phyloP scores from a whole-genome alignment of 1,140 invertebrate species.

The Philopotamus ludificatus region DNA sequence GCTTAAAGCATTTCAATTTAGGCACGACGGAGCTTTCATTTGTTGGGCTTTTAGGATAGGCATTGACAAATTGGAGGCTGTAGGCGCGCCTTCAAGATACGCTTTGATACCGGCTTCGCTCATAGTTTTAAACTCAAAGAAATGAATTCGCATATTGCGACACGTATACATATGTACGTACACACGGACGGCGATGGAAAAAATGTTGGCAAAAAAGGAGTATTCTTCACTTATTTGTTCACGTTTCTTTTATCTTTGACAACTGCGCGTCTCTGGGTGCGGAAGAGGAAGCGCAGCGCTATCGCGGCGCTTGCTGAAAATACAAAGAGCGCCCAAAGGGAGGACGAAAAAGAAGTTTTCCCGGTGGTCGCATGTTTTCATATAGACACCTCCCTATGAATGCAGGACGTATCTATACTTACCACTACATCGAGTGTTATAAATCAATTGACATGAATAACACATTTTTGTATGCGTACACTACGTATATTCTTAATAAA shows the following conservation, averaged over 20 bases:
- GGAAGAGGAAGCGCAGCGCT: slow-evolving; percentile 27
- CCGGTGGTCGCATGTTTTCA: too few relatives aligned
- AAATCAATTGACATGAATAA: too few relatives aligned
- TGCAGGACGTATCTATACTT: too few relatives aligned
- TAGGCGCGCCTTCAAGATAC: slow-evolving; percentile 30
- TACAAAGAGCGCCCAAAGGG: neutral
- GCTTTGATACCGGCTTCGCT: slow-evolving; percentile 31
- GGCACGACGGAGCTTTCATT: slow-evolving; percentile 37
- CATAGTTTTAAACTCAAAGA: slow-evolving; percentile 30
- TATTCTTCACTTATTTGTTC: slow-evolving; percentile 33
- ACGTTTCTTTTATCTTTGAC: slow-evolving; percentile 35
- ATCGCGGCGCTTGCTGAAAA: slow-evolving; percentile 7
- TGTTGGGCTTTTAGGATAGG: slow-evolving; percentile 39
- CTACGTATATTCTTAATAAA: too few relatives aligned
- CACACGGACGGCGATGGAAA: neutral
- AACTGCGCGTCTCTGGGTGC: slow-evolving; percentile 11
- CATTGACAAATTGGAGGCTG: slow-evolving; percentile 42
- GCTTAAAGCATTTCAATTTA: slow-evolving; percentile 41
- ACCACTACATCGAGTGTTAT: too few relatives aligned
- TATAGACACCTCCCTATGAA: too few relatives aligned
- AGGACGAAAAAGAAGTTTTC: too few relatives aligned
- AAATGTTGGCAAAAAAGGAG: slow-evolving; percentile 16
- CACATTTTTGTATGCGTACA: too few relatives aligned
- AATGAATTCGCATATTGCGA: slow-evolving; percentile 33
- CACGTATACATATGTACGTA: too few relatives aligned